Percentiles rank a stretch among this genome's conserved stretches.
Evolutionary conservation across 2,797 vertebrate species (phyloP).

Genomic region (Pantherophis vulpinus): DNA sequence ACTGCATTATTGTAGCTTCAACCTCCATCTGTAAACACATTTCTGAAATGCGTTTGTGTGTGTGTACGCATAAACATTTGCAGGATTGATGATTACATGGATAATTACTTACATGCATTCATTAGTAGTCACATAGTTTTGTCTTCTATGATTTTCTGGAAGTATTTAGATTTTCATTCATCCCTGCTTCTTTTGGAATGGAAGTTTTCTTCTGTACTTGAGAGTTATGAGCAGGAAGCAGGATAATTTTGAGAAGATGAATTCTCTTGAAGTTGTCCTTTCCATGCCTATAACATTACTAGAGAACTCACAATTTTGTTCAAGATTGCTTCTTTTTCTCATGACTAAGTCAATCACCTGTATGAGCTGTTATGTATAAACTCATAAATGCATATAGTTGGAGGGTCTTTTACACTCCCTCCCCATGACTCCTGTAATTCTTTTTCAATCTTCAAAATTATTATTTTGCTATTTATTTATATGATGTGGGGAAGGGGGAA

Average conservation of each 20-base stretch:
- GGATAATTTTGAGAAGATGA: neutral
- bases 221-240: neutral
- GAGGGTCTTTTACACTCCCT: neutral
- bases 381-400: neutral
- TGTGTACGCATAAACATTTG: neutral
- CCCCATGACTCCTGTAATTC: neutral
- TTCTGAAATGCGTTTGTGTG: neutral
- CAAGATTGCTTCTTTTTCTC: neutral
- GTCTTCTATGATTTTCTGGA: neutral
- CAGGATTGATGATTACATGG: neutral
- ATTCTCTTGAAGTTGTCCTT: neutral
- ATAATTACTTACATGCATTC: neutral
- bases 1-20: neutral
- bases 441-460: neutral
- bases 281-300: neutral
- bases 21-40: neutral
- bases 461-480: neutral
- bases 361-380: neutral
- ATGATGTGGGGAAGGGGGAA: neutral
- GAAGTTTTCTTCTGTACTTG: neutral
- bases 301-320: neutral
- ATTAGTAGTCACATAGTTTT: neutral
- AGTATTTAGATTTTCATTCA: neutral
- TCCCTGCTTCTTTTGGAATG: neutral
- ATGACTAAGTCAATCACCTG: neutral